Percentiles rank a stretch among this genome's conserved stretches.
These are phyloP conservation scores for Galleria mellonella DNA, from an alignment of 1,140 invertebrate species.

Conservation along the genomic window DNA sequence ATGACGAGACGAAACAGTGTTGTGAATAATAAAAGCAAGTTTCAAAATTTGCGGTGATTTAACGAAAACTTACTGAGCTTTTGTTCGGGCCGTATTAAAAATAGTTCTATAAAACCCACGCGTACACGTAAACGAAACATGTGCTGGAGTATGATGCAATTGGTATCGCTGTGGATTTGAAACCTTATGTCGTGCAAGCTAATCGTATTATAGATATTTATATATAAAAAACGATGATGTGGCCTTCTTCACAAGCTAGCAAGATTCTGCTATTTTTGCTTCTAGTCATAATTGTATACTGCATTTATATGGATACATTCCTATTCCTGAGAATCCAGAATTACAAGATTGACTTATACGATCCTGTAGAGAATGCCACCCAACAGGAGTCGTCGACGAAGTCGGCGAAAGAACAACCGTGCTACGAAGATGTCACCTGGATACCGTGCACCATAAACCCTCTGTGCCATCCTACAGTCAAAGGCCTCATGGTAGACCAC, in stretches of 20 bases:
- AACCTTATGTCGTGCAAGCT: conserved; percentile 2
- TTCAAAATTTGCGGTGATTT: not conserved
- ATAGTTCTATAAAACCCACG: too few relatives aligned
- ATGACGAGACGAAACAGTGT: not conserved
- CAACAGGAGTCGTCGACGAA: conserved; percentile 35
- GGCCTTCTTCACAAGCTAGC: conserved; percentile 64
- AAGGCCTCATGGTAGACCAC: conserved; percentile 83
- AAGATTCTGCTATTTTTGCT: conserved; percentile 53
- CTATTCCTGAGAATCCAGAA: conserved; percentile 52
- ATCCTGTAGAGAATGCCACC: conserved; percentile 24
- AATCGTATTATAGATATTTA: conserved; percentile 2
- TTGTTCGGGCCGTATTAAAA: too few relatives aligned
- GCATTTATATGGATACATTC: conserved; percentile 58
- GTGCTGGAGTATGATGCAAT: too few relatives aligned
- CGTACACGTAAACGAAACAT: not conserved
- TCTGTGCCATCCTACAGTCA: conserved; percentile 83
- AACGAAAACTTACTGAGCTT: not conserved
- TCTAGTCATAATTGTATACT: conserved; percentile 42
- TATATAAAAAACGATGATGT: conserved; percentile 52
- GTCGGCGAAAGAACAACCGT: conserved; percentile 12
- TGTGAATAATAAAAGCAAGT: too few relatives aligned
- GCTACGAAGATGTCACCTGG: conserved; percentile 76
- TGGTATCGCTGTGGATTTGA: not conserved
- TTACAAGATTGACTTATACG: conserved; percentile 47
- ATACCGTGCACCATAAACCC: conserved; percentile 81